A percentile compares a stretch with the other conserved stretches of the same genome.
These are phyloP conservation scores for Neocloeon triangulifer DNA, from an alignment of 1,140 invertebrate genomes.

Conservation along the genomic window DNA sequence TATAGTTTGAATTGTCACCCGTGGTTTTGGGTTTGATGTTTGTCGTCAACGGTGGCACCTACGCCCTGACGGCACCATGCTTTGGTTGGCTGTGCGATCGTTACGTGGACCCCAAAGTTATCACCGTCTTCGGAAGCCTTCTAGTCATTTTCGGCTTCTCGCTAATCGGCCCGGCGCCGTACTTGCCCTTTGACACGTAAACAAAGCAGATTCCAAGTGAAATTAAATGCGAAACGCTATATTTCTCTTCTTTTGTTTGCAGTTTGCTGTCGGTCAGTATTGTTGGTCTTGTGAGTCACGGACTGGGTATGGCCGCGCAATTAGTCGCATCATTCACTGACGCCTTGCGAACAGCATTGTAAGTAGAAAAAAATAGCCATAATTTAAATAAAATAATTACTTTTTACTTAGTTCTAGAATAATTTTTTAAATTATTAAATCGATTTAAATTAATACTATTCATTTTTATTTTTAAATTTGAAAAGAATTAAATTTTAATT, in stretches of 20 bases:
- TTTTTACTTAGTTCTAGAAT: background rate
- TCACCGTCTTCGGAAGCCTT: slow-evolving; percentile 39
- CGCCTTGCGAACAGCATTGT: slow-evolving; percentile 50
- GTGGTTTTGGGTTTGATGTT: slow-evolving; percentile 64
- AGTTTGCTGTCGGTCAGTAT: slow-evolving; percentile 43
- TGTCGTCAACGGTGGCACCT: slow-evolving; percentile 65
- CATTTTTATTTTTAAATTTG: background rate
- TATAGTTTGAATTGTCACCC: slow-evolving; percentile 38
- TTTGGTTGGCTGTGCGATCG: slow-evolving; percentile 61
- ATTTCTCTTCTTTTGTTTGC: slow-evolving; percentile 11
- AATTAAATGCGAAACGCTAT: background rate
- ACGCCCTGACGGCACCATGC: slow-evolving; percentile 52
- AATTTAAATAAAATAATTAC: background rate
- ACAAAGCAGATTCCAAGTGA: no score
- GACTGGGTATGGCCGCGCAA: slow-evolving; percentile 56
- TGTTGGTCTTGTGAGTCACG: slow-evolving; percentile 44
- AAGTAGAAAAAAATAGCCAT: no score
- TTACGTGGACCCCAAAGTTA: slow-evolving; percentile 35
- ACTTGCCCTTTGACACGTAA: slow-evolving; percentile 35
- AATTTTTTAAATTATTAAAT: background rate
- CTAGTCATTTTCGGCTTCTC: slow-evolving; percentile 39
- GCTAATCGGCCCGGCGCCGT: slow-evolving; percentile 51
- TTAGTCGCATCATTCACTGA: slow-evolving; percentile 61
- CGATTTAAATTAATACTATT: background rate
- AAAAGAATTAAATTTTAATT: background rate